A percentile compares a stretch with the other conserved stretches of the same genome.
Conservation (phyloP, 2,888 invertebrate genomes). For the Drosophila nigricruria region DNA sequence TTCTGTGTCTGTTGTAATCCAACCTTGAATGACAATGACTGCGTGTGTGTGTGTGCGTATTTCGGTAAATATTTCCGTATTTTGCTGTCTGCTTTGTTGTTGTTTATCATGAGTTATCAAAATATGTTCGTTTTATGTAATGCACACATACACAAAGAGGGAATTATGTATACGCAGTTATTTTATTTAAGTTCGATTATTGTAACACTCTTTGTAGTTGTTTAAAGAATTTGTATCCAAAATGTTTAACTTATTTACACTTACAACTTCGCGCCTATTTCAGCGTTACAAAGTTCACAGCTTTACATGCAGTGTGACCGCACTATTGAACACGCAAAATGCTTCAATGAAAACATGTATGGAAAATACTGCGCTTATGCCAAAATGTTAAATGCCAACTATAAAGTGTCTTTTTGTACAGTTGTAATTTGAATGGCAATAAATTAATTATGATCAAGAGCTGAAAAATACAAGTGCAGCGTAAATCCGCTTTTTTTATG, state of each 20-base stretch:
- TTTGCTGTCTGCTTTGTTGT: slow-evolving; percentile 33
- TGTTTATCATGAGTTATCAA: slow-evolving; percentile 56
- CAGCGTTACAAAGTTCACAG: slow-evolving; percentile 37
- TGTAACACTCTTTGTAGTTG: too few species aligned
- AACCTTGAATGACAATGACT: slow-evolving; percentile 65
- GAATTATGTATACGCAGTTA: background rate
- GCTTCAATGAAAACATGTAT: background rate
- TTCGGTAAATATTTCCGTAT: slow-evolving; percentile 53
- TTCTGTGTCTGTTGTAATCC: slow-evolving; percentile 2
- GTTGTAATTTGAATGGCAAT: background rate
- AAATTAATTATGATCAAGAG: background rate
- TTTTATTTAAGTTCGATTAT: background rate
- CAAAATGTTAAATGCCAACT: background rate
- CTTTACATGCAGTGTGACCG: slow-evolving; percentile 33
- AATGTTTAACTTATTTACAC: slow-evolving; percentile 28
- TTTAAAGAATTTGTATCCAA: too few species aligned
- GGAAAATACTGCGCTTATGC: slow-evolving; percentile 11
- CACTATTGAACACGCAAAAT: background rate
- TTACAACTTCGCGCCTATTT: slow-evolving; percentile 38
- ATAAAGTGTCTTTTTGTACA: background rate
- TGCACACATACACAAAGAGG: slow-evolving; percentile 17
- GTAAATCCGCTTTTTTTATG: background rate
- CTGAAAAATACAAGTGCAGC: background rate
- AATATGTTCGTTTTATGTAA: slow-evolving; percentile 54
- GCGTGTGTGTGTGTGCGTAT: slow-evolving; percentile 5